These are phyloP conservation scores for Scleropages formosus DNA, from an alignment of 2,797 vertebrate genomes.

Conservation along the genomic window DNA sequence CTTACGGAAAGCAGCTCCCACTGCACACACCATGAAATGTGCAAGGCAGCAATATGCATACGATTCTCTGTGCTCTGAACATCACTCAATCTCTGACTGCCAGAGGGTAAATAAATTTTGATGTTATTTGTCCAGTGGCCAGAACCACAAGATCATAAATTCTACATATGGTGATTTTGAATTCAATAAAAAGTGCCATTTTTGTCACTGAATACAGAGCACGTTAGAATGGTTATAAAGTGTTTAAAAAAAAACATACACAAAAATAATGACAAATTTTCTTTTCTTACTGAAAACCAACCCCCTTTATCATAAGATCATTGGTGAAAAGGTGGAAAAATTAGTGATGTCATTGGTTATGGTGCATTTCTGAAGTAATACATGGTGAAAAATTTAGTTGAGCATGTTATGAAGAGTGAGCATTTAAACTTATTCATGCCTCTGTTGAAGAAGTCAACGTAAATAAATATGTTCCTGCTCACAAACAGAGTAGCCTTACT, in stretches of 20 bases:
- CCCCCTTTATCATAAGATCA: not conserved
- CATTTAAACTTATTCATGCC: not conserved
- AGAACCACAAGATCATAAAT: not conserved
- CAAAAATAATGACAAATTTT: not conserved
- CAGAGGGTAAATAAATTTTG: slow-evolving; percentile 30
- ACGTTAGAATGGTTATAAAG: not conserved
- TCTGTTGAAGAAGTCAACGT: not conserved
- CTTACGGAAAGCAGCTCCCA: not conserved
- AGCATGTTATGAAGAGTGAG: no score
- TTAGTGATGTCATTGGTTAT: not conserved
- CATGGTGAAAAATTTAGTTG: not conserved
- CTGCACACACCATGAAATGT: not conserved
- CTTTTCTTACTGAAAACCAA: not conserved
- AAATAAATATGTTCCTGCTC: not conserved
- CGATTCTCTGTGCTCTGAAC: slow-evolving; percentile 26
- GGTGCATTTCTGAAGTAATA: not conserved
- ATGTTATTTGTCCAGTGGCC: slow-evolving; percentile 17
- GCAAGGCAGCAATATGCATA: slow-evolving; percentile 24
- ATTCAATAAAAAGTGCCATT: not conserved
- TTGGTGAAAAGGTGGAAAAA: not conserved
- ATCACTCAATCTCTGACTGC: not conserved
- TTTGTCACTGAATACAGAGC: not conserved
- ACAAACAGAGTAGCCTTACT: not conserved
- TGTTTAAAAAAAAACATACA: not conserved
- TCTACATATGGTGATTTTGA: not conserved